Base-by-base conservation (phyloP, 2,888 invertebrate genomes). In the Hydraecia micacea region DNA sequence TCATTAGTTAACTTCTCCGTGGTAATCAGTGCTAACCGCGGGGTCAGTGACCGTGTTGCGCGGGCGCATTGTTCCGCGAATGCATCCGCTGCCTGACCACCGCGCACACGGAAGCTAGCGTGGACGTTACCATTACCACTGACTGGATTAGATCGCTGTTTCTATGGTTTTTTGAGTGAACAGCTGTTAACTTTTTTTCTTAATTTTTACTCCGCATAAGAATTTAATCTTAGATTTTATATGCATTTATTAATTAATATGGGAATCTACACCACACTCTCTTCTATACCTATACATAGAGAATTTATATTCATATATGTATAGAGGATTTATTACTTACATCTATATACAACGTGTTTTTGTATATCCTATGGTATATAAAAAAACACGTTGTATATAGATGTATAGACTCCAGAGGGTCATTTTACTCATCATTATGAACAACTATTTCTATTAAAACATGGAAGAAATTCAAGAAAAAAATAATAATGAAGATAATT, bases 31-130 rank as follows among this genome's bases (percentile, higher is more conserved):
- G 77, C 63, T 81, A 79, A 74, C 79, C 73, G 85, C 76, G 85
- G 73, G 93, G 89, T 91, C 92, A 89, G 28, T 79, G 91, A 91
- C 90, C 91, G 80, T 72, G 55, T 55, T 87, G 88, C 89, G 89
- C 90, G 81, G 84, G 89, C 91, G 91, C 91, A 92, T 93, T 93
- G 93, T 93, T 93, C 91, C 91, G 93, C 92, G 88, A 93, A 92
- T 89, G 91, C 90, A 90, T 91, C 91, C 88, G 88, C 79, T 77
- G 72, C 55, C 84, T 73, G 85, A 83, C 81, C 72, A 82, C 83
- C 69, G 79, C 65, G 79, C 84, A 84, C 85, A 84, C 87, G 87
- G 90, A 91, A 91, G 87, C 84, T 79, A 74, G 36, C 67, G 63
- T 81, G 66, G 75, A 88, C 68, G 39, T 62, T 74, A 80, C 62